A percentile compares a stretch with the other conserved stretches of the same genome.
These are phyloP conservation scores for Gonatopus flavifemur DNA, from an alignment of 1,140 invertebrate genomes.

Conservation along the genomic window DNA sequence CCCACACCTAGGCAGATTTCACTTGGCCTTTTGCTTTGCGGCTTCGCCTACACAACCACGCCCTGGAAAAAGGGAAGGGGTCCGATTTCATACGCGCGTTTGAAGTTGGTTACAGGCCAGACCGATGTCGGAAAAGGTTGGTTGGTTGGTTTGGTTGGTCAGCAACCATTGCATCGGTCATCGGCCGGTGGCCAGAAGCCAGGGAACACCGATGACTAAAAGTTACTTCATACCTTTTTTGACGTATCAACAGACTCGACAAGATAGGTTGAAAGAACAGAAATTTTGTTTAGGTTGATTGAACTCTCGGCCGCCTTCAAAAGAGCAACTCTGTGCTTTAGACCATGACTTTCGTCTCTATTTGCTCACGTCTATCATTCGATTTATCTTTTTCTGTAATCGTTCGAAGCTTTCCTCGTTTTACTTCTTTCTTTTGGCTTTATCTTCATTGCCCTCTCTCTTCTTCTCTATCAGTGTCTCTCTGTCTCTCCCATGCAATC, in stretches of 20 bases:
- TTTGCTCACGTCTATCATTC: neutral
- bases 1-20: no score
- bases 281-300: constrained; percentile 55
- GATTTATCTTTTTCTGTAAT: constrained; percentile 3
- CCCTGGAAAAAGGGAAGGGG: constrained; percentile 27
- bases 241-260: no score
- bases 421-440: neutral
- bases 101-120: constrained; percentile 50
- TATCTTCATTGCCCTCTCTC: constrained; percentile 2
- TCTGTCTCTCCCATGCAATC: constrained; percentile 1
- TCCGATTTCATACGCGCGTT: constrained; percentile 51
- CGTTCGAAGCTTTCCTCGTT: constrained; percentile 1
- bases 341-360: no score
- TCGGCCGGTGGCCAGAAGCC: constrained; percentile 46
- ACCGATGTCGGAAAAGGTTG: constrained; percentile 44
- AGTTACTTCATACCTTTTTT: no score
- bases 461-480: neutral
- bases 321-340: no score
- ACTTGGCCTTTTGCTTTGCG: no score
- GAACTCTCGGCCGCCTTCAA: constrained; percentile 44
- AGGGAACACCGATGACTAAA: no score
- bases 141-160: constrained; percentile 40
- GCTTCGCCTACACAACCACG: constrained; percentile 24
- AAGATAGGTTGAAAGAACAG: no score
- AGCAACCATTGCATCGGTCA: constrained; percentile 34